phyloP scores from a whole-genome alignment of 2,113 vertebrate genomes.

The Elephantulus edwardii region DNA sequence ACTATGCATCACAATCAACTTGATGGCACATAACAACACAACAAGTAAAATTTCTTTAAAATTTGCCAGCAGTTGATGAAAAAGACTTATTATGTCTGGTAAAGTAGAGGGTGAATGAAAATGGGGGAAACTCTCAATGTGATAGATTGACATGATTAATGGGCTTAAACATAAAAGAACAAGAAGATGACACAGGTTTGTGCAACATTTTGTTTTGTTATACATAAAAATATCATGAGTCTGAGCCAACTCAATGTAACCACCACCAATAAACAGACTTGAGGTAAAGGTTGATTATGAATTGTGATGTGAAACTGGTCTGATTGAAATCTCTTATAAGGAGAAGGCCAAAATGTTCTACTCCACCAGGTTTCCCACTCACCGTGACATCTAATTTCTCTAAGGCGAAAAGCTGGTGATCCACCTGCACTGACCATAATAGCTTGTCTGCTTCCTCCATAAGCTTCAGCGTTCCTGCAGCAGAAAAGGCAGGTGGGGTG shows the following conservation, averaged over 20 bases:
- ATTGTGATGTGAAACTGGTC: neutral
- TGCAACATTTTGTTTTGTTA: neutral
- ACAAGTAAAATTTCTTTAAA: too few species aligned
- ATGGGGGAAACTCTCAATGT: neutral
- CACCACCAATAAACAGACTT: neutral
- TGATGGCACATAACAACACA: too few species aligned
- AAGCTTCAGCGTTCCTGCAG: constrained; percentile 93
- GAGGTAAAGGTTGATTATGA: neutral
- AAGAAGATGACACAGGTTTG: neutral
- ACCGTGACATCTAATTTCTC: constrained; percentile 98
- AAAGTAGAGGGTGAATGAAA: neutral
- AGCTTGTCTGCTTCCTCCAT: constrained; percentile 96
- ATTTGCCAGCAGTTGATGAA: neutral
- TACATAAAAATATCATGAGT: neutral
- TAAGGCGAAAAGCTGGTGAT: constrained; percentile 97
- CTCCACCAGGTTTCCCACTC: constrained; percentile 69
- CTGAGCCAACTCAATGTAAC: neutral
- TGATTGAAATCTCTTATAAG: neutral
- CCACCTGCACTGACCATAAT: constrained; percentile 97
- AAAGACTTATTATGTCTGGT: neutral
- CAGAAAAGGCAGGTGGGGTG: accelerated
- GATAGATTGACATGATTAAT: neutral
- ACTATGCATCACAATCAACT: too few species aligned
- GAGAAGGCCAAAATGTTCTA: neutral
- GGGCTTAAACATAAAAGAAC: neutral